Evolutionary conservation across 2,113 vertebrate genomes (phyloP).

Genomic region (Nesospiza acunhae): DNA sequence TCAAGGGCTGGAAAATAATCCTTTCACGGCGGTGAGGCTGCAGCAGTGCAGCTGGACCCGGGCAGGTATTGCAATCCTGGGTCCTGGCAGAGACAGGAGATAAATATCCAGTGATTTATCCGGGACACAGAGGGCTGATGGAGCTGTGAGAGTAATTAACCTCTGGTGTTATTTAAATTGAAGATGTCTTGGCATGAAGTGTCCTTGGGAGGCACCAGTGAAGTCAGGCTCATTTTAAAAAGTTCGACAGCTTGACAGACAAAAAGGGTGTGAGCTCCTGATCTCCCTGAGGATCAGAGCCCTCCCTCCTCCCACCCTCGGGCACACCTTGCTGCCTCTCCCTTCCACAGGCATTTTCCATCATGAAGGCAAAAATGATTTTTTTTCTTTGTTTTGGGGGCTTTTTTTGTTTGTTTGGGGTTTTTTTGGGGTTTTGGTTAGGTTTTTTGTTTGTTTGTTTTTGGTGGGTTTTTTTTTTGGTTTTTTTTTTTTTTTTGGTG

Average conservation of each 20-base stretch:
- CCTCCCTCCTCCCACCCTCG: not conserved
- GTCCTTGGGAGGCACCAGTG: not conserved
- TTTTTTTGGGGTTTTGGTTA: no score
- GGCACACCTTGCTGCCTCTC: not conserved
- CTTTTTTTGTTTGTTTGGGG: not conserved
- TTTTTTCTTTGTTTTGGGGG: not conserved
- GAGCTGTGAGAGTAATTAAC: slow-evolving; percentile 18
- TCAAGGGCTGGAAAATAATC: not conserved
- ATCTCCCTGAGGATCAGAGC: not conserved
- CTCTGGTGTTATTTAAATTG: slow-evolving; percentile 1
- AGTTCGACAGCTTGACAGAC: not conserved
- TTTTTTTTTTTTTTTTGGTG: not conserved
- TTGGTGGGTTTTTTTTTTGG: not conserved
- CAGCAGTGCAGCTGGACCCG: not conserved
- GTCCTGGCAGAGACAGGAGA: not conserved
- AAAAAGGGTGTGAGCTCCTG: not conserved
- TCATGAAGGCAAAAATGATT: not conserved
- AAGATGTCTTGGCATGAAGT: not conserved
- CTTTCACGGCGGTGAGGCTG: not conserved
- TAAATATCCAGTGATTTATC: not conserved
- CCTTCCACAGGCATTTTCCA: not conserved
- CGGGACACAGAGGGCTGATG: not conserved
- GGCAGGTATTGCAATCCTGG: not conserved
- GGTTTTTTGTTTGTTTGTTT: not conserved
- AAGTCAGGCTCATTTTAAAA: not conserved